These are phyloP conservation scores for Smittia aterrima DNA, from an alignment of 2,888 invertebrate species.

Conservation along the genomic window DNA sequence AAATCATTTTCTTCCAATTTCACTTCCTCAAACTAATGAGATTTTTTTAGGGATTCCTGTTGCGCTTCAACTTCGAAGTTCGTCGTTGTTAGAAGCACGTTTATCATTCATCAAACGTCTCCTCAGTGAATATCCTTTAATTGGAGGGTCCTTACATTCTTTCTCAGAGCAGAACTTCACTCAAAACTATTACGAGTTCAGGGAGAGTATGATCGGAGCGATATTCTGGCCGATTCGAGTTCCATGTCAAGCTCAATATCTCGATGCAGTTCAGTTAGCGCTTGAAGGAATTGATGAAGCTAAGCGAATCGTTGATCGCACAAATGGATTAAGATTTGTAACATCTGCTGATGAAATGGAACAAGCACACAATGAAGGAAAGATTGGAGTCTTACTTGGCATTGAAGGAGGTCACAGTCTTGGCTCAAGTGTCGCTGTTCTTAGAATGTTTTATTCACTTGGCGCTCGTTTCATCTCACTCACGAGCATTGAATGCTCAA, in stretches of 20 bases:
- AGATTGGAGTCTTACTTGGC: slow-evolving; percentile 63
- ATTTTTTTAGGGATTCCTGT: slow-evolving; percentile 52
- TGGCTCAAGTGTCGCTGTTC: slow-evolving; percentile 64
- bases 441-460: slow-evolving; percentile 64
- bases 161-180: slow-evolving; percentile 45
- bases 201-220: slow-evolving; percentile 58
- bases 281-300: slow-evolving; percentile 68
- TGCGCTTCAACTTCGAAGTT: slow-evolving; percentile 58
- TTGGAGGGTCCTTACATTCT: slow-evolving; percentile 57
- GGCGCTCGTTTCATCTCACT: slow-evolving; percentile 67
- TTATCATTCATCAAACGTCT: slow-evolving; percentile 58
- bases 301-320: slow-evolving; percentile 58
- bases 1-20: background rate
- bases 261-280: slow-evolving; percentile 65
- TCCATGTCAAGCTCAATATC: slow-evolving; percentile 62
- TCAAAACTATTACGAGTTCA: slow-evolving; percentile 48
- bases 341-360: slow-evolving; percentile 60
- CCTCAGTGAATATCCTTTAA: slow-evolving; percentile 58
- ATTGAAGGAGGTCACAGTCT: slow-evolving; percentile 68
- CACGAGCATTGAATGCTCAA: slow-evolving; percentile 64
- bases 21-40: background rate
- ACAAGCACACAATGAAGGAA: slow-evolving; percentile 60
- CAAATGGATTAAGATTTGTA: slow-evolving; percentile 57
- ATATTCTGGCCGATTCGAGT: slow-evolving; percentile 55
- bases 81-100: slow-evolving; percentile 59